A percentile compares a stretch with the other conserved stretches of the same genome.
Evolutionary conservation across 2,888 invertebrate species (phyloP).

Genomic region (Limnephilus rhombicus): DNA sequence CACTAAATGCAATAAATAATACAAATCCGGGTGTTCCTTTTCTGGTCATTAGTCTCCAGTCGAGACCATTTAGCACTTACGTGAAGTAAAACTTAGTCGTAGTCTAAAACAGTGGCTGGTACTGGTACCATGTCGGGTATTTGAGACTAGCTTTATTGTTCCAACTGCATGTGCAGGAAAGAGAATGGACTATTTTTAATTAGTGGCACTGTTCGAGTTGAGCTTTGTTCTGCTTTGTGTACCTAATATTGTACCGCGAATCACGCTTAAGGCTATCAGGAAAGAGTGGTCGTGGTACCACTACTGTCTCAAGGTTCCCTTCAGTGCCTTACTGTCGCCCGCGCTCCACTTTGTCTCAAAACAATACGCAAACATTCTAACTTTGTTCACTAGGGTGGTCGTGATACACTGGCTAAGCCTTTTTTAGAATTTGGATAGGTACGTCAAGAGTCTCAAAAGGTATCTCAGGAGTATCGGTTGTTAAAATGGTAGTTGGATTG

Average conservation of each 20-base stretch:
- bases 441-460: not conserved
- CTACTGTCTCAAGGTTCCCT: conserved; percentile 28
- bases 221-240: conserved; percentile 13
- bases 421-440: not conserved
- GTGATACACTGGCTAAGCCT: too few relatives aligned
- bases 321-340: conserved; percentile 28
- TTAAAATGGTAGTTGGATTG: too few relatives aligned
- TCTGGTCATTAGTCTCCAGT: not conserved
- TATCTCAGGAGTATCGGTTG: too few relatives aligned
- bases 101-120: not conserved
- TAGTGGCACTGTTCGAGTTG: not conserved
- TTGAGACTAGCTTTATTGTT: not conserved
- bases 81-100: not conserved
- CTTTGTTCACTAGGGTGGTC: not conserved
- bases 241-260: not conserved
- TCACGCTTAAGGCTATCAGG: conserved; percentile 28
- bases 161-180: not conserved
- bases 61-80: not conserved
- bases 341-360: conserved; percentile 16
- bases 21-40: conserved; percentile 1
- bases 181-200: conserved; percentile 31
- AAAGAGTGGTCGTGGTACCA: conserved; percentile 21
- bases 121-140: not conserved
- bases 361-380: conserved; percentile 2
- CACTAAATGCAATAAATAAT: not conserved